Percentiles rank a stretch among this genome's conserved stretches.
These are phyloP conservation scores for Seira musarum DNA, from an alignment of 2,888 invertebrate species.

Conservation along the genomic window DNA sequence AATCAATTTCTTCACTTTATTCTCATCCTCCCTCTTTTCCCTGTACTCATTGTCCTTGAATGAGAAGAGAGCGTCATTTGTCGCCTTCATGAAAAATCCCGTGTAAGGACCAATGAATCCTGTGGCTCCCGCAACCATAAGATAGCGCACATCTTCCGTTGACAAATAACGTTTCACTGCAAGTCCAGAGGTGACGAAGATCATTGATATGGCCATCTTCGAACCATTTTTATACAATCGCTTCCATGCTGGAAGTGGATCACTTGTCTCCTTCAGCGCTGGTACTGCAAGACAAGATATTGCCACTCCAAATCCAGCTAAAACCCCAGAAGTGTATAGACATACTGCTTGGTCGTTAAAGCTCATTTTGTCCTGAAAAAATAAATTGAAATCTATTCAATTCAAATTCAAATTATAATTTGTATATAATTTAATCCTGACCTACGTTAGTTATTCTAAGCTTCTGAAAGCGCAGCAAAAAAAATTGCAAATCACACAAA, in stretches of 20 bases:
- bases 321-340: constrained; percentile 42
- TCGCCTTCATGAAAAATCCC: constrained; percentile 40
- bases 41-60: constrained; percentile 32
- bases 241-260: constrained; percentile 57
- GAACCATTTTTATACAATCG: constrained; percentile 52
- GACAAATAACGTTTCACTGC: constrained; percentile 28
- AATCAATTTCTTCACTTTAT: constrained; percentile 43
- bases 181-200: constrained; percentile 41
- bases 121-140: constrained; percentile 37
- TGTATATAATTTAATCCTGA: too few species aligned
- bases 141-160: constrained; percentile 36
- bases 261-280: constrained; percentile 34
- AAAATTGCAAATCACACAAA: too few species aligned
- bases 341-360: constrained; percentile 48
- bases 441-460: too few species aligned
- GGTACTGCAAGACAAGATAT: constrained; percentile 46
- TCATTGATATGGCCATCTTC: constrained; percentile 38
- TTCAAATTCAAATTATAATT: too few species aligned
- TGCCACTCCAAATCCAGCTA: constrained; percentile 50
- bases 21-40: constrained; percentile 37
- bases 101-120: constrained; percentile 41
- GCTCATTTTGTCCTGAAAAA: constrained; percentile 37
- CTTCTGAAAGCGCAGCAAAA: too few species aligned
- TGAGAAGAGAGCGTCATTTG: constrained; percentile 44
- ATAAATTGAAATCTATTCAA: too few species aligned